Conservation (phyloP, 2,888 invertebrate species). For the Coenonympha arcania region DNA sequence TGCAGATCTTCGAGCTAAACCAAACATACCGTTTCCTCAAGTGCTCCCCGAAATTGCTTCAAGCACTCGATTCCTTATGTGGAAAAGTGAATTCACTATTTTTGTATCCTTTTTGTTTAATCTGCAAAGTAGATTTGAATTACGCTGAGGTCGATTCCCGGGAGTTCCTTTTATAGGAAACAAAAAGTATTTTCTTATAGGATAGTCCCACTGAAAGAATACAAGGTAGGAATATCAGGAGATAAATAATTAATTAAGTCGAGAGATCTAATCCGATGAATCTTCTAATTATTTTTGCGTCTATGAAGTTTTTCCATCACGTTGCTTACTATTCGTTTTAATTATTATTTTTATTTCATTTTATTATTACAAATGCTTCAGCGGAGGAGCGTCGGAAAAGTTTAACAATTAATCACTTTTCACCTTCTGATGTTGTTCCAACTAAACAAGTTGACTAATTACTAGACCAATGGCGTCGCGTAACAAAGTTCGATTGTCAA, state of each 20-base stretch:
- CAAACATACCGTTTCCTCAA: conserved; percentile 57
- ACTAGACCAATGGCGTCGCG: conserved; percentile 41
- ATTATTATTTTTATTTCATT: conserved; percentile 2
- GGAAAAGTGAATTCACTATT: conserved; percentile 44
- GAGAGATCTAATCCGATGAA: conserved; percentile 18
- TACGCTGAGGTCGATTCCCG: conserved; percentile 33
- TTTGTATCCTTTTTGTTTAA: conserved; percentile 51
- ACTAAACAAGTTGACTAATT: conserved; percentile 58
- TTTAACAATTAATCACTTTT: conserved; percentile 52
- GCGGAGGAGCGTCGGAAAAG: conserved; percentile 23
- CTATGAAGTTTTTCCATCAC: conserved; percentile 18
- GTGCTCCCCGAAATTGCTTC: conserved; percentile 54
- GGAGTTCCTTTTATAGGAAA: conserved; percentile 27
- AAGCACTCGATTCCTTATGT: conserved; percentile 40
- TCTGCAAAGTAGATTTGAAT: conserved; percentile 48
- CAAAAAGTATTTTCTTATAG: not conserved
- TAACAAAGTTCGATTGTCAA: conserved; percentile 45
- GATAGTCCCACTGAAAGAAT: not conserved
- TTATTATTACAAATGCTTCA: conserved; percentile 1
- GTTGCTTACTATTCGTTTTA: conserved; percentile 8
- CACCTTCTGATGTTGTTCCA: conserved; percentile 41
- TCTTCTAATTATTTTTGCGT: conserved; percentile 11
- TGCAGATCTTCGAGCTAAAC: conserved; percentile 64
- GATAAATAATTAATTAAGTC: conserved; percentile 16
- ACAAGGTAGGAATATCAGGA: not conserved